A percentile compares a stretch with the other conserved stretches of the same genome.
Conservation (phyloP, 2,797 vertebrate genomes). For the Salarias fasciatus region DNA sequence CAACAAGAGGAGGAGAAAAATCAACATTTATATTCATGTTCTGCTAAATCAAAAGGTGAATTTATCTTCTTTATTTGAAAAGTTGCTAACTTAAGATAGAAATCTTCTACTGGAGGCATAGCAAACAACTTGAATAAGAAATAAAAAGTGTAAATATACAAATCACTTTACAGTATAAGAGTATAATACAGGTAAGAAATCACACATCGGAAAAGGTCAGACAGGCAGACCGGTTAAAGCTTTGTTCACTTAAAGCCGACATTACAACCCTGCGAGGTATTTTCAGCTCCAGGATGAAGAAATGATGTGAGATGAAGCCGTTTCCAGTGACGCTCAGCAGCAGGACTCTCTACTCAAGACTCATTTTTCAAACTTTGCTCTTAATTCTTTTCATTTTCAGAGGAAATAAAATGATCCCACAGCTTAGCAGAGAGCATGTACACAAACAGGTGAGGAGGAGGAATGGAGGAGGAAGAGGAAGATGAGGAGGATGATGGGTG, state of each 20-base stretch:
- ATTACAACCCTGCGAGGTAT: too few relatives aligned
- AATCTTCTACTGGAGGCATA: slow-evolving; percentile 34
- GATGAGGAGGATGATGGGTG: too few relatives aligned
- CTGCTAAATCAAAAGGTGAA: slow-evolving; percentile 40
- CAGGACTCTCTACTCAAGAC: too few relatives aligned
- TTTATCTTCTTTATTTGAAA: slow-evolving; percentile 27
- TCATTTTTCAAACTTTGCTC: slow-evolving; percentile 20
- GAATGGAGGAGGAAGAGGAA: background rate
- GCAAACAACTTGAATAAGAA: slow-evolving; percentile 45
- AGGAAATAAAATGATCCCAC: slow-evolving; percentile 25
- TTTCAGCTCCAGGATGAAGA: too few relatives aligned
- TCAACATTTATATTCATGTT: slow-evolving; percentile 15
- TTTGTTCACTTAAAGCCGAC: too few relatives aligned
- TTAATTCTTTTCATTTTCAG: slow-evolving; percentile 7
- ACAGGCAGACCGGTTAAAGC: slow-evolving; percentile 34
- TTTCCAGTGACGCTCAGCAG: too few relatives aligned
- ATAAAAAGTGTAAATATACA: slow-evolving; percentile 62
- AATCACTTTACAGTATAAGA: slow-evolving; percentile 63
- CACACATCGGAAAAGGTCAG: slow-evolving; percentile 47
- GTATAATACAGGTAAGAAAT: slow-evolving; percentile 65
- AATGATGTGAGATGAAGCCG: too few relatives aligned
- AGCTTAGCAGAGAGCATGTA: slow-evolving; percentile 9
- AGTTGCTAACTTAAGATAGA: slow-evolving; percentile 32
- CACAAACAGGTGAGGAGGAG: background rate
- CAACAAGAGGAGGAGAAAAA: background rate